Conservation (phyloP, 1,140 invertebrate species). For the Drosophila rufa region DNA sequence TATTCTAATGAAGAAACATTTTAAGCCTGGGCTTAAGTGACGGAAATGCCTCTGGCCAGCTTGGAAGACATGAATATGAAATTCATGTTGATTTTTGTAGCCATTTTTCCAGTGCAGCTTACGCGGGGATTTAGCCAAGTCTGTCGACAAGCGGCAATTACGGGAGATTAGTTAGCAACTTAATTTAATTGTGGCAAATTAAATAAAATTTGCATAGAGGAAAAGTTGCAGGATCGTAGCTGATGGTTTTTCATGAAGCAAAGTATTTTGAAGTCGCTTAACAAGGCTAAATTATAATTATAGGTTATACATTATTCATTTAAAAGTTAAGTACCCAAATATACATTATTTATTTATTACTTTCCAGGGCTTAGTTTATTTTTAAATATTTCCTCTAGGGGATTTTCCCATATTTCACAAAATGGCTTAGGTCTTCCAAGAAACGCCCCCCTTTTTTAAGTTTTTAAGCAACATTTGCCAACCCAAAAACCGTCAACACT, state of each 20-base stretch:
- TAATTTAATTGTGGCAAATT: slow-evolving; percentile 80
- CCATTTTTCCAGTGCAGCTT: slow-evolving; percentile 82
- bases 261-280: too few species aligned
- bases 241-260: neutral
- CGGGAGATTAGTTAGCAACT: slow-evolving; percentile 63
- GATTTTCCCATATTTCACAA: neutral
- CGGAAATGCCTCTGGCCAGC: slow-evolving; percentile 65
- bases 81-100: slow-evolving; percentile 69
- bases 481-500: slow-evolving; percentile 4
- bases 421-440: neutral
- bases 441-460: neutral
- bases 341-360: neutral
- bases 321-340: too few species aligned
- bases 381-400: neutral
- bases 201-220: slow-evolving; percentile 60
- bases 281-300: too few species aligned
- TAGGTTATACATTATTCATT: neutral
- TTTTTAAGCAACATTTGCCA: neutral
- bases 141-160: slow-evolving; percentile 64
- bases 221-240: neutral
- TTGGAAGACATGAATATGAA: slow-evolving; percentile 15
- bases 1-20: slow-evolving; percentile 83
- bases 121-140: slow-evolving; percentile 49
- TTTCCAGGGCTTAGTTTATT: neutral
- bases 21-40: slow-evolving; percentile 79